Base-by-base conservation (phyloP, 1,140 invertebrate genomes). In the Grapholita molesta region DNA sequence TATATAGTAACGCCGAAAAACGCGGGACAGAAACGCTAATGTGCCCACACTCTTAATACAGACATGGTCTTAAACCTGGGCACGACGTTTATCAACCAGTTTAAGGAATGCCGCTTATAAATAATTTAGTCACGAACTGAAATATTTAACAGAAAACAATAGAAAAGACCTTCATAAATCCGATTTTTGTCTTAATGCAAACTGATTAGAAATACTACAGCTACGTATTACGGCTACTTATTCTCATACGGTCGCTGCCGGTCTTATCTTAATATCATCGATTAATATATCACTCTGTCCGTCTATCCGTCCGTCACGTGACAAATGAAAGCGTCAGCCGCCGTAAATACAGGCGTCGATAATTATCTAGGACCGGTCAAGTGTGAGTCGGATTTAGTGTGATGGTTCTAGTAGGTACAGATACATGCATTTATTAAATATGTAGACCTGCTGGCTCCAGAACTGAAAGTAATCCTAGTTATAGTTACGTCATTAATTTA, bases 251-350 rank as follows among this genome's bases (percentile, higher is more conserved):
- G 55, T 30, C 55, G 12, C 55, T 25, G 28, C 18, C 55, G 23
- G 12, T 23, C 55, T 61, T 61, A 61, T 61, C 55, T 61, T 61
- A 61, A 61, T 61, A 61, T 30, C 55, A 61, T 61, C 55, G 28
- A 61, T 61, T 61, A 61, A 61, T 61, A 61, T 61, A 61, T 61
- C 55, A 61, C 55, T 61, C 55, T 3, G 28, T 61, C 55, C 11
- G 55, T 61, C 53, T 24, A 30, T 57, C 55, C 28, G 55, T 61
- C 55, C 23, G 55, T 30, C 21, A 23, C 55, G 55, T 61, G 55
- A 61, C 55, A 61, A 61, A 61, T 61, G 55, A 61, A 61, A 61
- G 55, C 55, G 23, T 30, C 55, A 24, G 55, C 23, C 55, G 55
- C 23, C 23, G 23, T 30, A 61, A 61, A 61, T 30, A 61, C 55